These are phyloP conservation scores for Eupsittula cactorum DNA, from an alignment of 2,113 vertebrate genomes.

Conservation along the genomic window DNA sequence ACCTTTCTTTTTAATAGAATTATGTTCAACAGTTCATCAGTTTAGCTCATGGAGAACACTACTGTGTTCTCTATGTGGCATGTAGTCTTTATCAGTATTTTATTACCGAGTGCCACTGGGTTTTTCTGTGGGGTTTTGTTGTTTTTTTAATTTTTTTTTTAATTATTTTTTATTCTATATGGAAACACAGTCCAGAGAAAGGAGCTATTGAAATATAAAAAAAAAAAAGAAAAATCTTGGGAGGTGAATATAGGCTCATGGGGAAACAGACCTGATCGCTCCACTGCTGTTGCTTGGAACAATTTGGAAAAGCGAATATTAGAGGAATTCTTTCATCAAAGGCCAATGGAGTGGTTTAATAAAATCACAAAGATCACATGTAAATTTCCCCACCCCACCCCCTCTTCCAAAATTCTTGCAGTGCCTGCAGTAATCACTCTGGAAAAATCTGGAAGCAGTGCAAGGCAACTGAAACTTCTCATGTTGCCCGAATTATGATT, in stretches of 20 bases:
- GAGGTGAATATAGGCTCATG: background rate
- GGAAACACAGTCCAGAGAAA: background rate
- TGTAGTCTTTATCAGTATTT: background rate
- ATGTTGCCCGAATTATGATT: background rate
- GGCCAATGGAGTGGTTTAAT: background rate
- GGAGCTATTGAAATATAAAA: background rate
- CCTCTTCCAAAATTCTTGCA: background rate
- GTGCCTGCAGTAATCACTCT: background rate
- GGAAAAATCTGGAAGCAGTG: background rate
- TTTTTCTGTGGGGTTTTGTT: background rate
- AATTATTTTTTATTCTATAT: background rate
- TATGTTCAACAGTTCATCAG: slow-evolving; percentile 44
- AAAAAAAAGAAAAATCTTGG: background rate
- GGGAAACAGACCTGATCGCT: background rate
- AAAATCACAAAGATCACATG: background rate
- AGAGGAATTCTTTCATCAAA: background rate
- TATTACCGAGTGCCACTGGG: background rate
- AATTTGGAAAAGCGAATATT: background rate
- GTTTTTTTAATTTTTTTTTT: rapidly evolving
- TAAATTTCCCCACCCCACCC: too few species aligned
- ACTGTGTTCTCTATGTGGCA: background rate
- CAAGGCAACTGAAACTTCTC: background rate
- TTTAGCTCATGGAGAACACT: background rate
- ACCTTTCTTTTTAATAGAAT: slow-evolving; percentile 21
- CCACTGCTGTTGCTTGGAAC: background rate